A percentile compares a stretch with the other conserved stretches of the same genome.
Conservation (phyloP, 2,888 invertebrate species). For the Lochmaea crataegi region DNA sequence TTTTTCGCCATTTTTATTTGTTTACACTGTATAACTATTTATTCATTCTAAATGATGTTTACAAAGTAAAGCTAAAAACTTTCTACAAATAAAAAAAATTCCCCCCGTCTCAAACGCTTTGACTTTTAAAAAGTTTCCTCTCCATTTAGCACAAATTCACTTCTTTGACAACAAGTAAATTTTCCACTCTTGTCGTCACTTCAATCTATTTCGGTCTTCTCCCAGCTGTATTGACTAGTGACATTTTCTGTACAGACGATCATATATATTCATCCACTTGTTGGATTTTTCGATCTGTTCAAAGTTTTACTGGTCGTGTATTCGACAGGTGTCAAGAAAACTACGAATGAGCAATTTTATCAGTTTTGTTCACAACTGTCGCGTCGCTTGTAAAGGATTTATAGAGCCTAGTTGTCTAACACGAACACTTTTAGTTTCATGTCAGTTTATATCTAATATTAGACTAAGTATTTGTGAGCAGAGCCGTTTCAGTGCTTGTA, state of each 20-base stretch:
- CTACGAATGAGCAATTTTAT: neutral
- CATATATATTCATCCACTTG: neutral
- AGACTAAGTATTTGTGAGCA: too few relatives aligned
- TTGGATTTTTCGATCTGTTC: neutral
- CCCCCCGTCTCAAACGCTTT: too few relatives aligned
- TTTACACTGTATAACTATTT: too few relatives aligned
- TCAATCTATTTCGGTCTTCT: neutral
- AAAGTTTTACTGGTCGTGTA: neutral
- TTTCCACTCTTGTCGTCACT: neutral
- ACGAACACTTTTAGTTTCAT: neutral
- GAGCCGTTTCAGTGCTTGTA: too few relatives aligned
- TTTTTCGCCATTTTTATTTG: too few relatives aligned
- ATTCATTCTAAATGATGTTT: too few relatives aligned
- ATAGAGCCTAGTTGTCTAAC: neutral
- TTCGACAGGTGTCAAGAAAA: conserved; percentile 3
- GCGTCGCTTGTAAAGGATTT: neutral
- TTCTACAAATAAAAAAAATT: too few relatives aligned
- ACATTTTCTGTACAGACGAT: neutral
- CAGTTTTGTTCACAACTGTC: neutral
- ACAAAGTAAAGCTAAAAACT: too few relatives aligned
- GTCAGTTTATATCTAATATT: neutral
- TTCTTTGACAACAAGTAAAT: neutral
- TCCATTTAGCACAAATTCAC: neutral
- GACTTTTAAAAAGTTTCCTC: too few relatives aligned
- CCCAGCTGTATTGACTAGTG: neutral